Conservation (phyloP, 2,797 vertebrate genomes). For the Halcyon chelicuti region DNA sequence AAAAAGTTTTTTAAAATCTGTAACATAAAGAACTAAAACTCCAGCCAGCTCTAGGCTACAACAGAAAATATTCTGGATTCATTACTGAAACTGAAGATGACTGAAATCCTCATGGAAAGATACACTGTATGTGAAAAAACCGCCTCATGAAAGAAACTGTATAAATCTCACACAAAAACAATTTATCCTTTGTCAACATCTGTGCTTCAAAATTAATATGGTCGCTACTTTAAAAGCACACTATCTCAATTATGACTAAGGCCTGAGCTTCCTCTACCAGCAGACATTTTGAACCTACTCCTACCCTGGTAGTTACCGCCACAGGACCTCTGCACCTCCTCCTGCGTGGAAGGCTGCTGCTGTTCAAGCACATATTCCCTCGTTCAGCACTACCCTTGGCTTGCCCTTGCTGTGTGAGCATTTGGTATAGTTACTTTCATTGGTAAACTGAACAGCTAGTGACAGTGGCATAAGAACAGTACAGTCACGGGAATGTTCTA, state of each 20-base stretch:
- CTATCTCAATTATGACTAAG: neutral
- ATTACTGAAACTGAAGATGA: neutral
- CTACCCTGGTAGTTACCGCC: neutral
- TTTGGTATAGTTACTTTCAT: neutral
- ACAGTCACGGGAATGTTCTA: neutral
- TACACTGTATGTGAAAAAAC: neutral
- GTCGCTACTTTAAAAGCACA: neutral
- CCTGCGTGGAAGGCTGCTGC: neutral
- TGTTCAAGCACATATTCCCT: neutral
- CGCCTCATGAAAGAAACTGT: neutral
- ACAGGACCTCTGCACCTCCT: neutral
- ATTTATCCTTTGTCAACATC: neutral
- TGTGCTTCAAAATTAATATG: neutral
- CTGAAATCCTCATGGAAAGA: neutral
- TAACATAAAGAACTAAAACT: neutral
- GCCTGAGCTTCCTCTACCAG: neutral
- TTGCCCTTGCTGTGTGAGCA: neutral
- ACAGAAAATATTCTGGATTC: neutral
- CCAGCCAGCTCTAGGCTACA: neutral
- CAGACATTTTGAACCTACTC: neutral
- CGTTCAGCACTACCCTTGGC: neutral
- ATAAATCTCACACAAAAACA: neutral
- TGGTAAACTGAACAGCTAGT: neutral
- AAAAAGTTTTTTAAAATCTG: neutral
- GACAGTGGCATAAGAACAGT: neutral